Conservation (phyloP, 1,140 invertebrate genomes). For the Drosophila ficusphila region DNA sequence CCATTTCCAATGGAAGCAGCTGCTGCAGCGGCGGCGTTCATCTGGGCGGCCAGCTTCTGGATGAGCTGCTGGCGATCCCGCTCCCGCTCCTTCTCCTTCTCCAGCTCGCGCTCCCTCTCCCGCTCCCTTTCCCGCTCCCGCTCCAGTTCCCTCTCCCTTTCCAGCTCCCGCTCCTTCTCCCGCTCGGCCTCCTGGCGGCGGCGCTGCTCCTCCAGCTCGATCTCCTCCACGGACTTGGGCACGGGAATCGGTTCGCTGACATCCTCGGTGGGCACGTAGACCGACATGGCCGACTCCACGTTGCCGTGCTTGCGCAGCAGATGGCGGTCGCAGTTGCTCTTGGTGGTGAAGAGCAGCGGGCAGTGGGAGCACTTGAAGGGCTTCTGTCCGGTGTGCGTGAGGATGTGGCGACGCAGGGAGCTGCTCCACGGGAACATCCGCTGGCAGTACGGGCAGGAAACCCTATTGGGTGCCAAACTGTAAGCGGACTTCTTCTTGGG, state of each 20-base stretch:
- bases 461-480: constrained; percentile 96
- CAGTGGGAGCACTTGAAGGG: constrained; percentile 97
- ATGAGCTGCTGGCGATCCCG: constrained; percentile 31
- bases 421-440: constrained; percentile 98
- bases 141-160: constrained; percentile 23
- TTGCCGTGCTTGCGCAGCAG: constrained; percentile 93
- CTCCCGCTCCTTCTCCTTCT: constrained; percentile 46
- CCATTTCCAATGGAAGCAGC: constrained; percentile 17
- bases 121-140: constrained; percentile 25
- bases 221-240: constrained; percentile 82
- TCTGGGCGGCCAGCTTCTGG: constrained; percentile 39
- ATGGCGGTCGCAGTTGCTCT: constrained; percentile 98
- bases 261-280: constrained; percentile 83
- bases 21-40: constrained; percentile 18
- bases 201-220: constrained; percentile 73
- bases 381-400: constrained; percentile 97
- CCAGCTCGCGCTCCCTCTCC: constrained; percentile 39
- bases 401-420: constrained; percentile 94
- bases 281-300: constrained; percentile 80
- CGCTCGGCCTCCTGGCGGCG: constrained; percentile 60
- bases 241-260: constrained; percentile 80
- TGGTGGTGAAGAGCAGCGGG: constrained; percentile 96
- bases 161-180: constrained; percentile 41
- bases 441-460: constrained; percentile 95
- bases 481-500: constrained; percentile 95